phyloP scores from a whole-genome alignment of 2,797 vertebrate species.

The Catharus ustulatus region DNA sequence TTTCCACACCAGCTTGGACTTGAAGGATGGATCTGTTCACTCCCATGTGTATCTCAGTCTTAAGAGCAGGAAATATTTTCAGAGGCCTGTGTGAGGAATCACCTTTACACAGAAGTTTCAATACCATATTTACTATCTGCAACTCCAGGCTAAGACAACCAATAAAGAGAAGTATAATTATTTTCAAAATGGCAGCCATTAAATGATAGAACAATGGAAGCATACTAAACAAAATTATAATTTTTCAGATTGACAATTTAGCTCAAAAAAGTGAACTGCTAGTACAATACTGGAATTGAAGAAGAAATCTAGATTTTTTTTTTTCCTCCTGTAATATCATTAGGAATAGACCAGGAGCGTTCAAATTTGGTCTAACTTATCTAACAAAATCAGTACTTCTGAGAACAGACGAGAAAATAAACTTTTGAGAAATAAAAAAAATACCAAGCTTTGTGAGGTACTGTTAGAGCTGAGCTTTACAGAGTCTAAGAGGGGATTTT shows the following conservation, averaged over 20 bases:
- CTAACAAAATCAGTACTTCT: not conserved
- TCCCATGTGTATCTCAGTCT: slow-evolving; percentile 20
- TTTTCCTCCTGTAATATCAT: not conserved
- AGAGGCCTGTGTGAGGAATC: slow-evolving; percentile 33
- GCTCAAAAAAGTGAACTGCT: not conserved
- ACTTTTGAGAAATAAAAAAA: not conserved
- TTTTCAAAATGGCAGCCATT: not conserved
- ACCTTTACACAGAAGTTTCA: slow-evolving; percentile 28
- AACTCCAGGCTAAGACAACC: not conserved
- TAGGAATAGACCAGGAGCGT: not conserved
- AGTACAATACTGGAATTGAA: not conserved
- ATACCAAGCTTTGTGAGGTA: not conserved
- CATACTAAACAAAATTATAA: not conserved
- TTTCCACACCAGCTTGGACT: slow-evolving; percentile 2
- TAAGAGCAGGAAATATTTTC: slow-evolving; percentile 15
- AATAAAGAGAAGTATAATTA: slow-evolving; percentile 24
- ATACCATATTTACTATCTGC: not conserved
- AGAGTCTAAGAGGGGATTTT: not conserved
- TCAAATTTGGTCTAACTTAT: not conserved
- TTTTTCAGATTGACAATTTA: not conserved
- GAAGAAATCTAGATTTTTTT: not conserved
- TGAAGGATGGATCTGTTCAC: not conserved
- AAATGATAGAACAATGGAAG: not conserved
- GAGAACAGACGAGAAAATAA: not conserved
- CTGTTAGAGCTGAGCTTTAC: not conserved